Evolutionary conservation across 2,888 invertebrate genomes (phyloP), one percentile per base, ranked within the genome.

Genomic region (Dryobotodes eremita): DNA sequence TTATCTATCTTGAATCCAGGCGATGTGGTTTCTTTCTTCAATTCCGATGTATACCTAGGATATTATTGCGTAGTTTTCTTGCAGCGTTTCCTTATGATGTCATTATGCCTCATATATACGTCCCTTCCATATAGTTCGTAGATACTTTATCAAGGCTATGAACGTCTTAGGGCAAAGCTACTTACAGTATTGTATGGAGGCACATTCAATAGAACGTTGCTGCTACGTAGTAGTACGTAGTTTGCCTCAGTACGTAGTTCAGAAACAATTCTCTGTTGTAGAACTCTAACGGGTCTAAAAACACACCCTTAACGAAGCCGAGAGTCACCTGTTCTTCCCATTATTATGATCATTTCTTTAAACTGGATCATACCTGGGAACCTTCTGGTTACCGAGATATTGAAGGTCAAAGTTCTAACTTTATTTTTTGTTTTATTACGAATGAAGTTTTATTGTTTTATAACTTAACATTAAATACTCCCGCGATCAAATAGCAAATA

Each of bases 1-100:
- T 20, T 23, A 23, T 13, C 13, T 36, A 64, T 23, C 3, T 36
- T 64, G 36, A 64, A 36, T 64, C 2, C 5, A 36, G 62, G 23
- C 23, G 36, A 6, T 62, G 11, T 6, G 36, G 36, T 36, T 46
- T 46, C 17, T 20, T 26, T 46, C 26, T 3, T 23, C 23, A 20
- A 4, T 42, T 15, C n/a, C 13, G 15, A 15, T 15, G 23, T 42
- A 42, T 70, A n/a, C 8, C 46, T 50, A 53, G 17, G 6, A 42
- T 76, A 53, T 26, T 53, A 57, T 31, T 23, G 15, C n/a, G 42
- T 48, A 5, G 31, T 55, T 75, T 53, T 62, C 42, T 53, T 31
- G 31, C n/a, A 57, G 31, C 26, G 50, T 80, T 78, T 84, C 80
- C 84, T 84, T 72, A 73, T 68, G 66, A 68, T 42, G 23, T 71